Evolutionary conservation across 2,888 invertebrate genomes (phyloP).

Genomic region (Ypsolopha sequella): DNA sequence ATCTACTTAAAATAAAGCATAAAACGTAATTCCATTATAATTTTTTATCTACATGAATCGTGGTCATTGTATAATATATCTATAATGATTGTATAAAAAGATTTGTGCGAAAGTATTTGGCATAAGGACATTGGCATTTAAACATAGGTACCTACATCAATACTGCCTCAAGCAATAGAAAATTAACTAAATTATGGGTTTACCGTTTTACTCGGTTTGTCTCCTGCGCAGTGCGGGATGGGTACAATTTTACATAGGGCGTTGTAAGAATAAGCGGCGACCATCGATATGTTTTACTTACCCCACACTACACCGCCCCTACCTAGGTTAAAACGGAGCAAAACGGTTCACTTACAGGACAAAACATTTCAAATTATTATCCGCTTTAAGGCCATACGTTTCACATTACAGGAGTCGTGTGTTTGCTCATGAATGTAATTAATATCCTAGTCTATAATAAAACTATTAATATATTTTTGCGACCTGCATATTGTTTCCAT

Average conservation of each 20-base stretch:
- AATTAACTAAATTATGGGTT: no score
- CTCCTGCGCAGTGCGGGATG: no score
- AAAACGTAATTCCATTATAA: neutral
- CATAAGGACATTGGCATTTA: constrained; percentile 30
- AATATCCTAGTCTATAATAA: neutral
- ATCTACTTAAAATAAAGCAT: constrained; percentile 1
- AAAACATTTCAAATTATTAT: neutral
- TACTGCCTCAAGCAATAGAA: neutral
- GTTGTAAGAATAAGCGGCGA: no score
- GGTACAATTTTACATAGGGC: no score
- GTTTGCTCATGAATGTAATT: neutral
- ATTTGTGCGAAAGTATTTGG: constrained; percentile 29
- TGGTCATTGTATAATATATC: neutral
- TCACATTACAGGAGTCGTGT: neutral
- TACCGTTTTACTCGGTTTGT: no score
- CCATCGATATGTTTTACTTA: no score
- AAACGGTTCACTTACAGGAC: no score
- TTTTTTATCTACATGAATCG: neutral
- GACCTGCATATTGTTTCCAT: no score
- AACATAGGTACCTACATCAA: constrained; percentile 6
- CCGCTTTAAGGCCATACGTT: neutral
- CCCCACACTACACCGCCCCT: no score
- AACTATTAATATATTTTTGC: neutral
- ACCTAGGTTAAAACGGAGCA: no score
- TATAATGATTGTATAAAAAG: constrained; percentile 5